Evolutionary conservation across 2,113 vertebrate species (phyloP).

Genomic region (Macrotus californicus): DNA sequence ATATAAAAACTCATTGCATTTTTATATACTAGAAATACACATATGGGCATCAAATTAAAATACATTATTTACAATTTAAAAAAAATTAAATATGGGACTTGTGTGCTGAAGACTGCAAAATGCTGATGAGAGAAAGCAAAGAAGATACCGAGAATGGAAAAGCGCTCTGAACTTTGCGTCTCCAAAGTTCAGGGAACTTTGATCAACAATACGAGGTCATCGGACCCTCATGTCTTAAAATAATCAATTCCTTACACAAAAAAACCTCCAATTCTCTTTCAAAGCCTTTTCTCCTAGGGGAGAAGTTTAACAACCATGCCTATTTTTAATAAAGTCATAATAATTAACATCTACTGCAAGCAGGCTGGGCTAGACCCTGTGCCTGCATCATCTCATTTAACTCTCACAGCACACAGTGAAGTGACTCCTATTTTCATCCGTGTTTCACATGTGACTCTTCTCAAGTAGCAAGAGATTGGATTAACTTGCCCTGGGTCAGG

Average conservation of each 20-base stretch:
- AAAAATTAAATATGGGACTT: not conserved
- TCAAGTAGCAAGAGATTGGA: not conserved
- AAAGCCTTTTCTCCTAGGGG: not conserved
- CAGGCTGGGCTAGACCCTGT: not conserved
- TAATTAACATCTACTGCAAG: not conserved
- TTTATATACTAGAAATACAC: not conserved
- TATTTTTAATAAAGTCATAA: constrained; percentile 2
- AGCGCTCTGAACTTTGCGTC: not conserved
- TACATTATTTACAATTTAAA: not conserved
- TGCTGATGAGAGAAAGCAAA: not conserved
- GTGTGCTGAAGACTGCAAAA: not conserved
- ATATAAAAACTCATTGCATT: not conserved
- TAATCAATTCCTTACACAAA: not conserved
- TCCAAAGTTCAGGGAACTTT: not conserved
- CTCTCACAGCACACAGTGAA: not conserved
- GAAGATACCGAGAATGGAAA: not conserved
- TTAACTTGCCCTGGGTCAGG: not conserved
- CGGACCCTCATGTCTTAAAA: not conserved
- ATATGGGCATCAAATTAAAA: not conserved
- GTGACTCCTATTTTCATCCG: not conserved
- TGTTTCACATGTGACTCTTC: not conserved
- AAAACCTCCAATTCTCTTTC: not conserved
- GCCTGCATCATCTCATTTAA: not conserved
- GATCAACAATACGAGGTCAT: not conserved
- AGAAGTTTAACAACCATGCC: not conserved